Evolutionary conservation across 2,888 invertebrate genomes (phyloP), one percentile per base, ranked within the genome.

Genomic region (Agapetus fuscipes): DNA sequence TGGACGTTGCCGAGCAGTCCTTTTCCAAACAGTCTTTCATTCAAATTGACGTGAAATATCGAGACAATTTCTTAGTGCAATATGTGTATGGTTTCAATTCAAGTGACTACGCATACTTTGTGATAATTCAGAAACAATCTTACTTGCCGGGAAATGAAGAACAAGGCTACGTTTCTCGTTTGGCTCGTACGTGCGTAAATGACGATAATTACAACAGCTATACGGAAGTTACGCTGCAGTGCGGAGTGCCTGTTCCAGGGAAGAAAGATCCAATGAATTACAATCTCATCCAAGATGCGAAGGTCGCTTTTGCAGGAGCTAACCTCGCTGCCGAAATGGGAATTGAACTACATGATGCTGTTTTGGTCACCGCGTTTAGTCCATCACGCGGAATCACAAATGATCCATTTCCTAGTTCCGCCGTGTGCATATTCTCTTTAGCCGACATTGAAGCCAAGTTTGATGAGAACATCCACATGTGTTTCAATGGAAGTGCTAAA

Each of bases 71-170:
- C 64, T 75, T 93, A 49, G 94, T 97, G 50, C 85, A 91, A 75
- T 97, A 97, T 65, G 80, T 96, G 36, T 93, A 93, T 64, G 96
- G 96, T 39, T 97, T 97, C 62, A 88, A 90, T 62, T 87, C 91
- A 34, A 89, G 86, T 56, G 87, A 89, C 54, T 95, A 89, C 67
- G 93, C 94, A 16, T 97, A 97, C 62, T 95, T 97, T 67, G 81
- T 94, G 41, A 78, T 94, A 43, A 89, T 96, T 30, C 96, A 97
- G 61, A 90, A 91, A 61, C 85, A 88, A 61, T 90, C 89, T 5
- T 86, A 89, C 57, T 69, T 91, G 43, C 84, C 85, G 39, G 85
- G 84, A 29, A 84, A 86, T 55, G 91, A 95, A 57, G 88, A 93
- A 60, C 75, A 80, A 41, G 91, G 91, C 3, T 94, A 88, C 65